phyloP scores from a whole-genome alignment of 2,888 invertebrate genomes.

The Oasisia sp. region DNA sequence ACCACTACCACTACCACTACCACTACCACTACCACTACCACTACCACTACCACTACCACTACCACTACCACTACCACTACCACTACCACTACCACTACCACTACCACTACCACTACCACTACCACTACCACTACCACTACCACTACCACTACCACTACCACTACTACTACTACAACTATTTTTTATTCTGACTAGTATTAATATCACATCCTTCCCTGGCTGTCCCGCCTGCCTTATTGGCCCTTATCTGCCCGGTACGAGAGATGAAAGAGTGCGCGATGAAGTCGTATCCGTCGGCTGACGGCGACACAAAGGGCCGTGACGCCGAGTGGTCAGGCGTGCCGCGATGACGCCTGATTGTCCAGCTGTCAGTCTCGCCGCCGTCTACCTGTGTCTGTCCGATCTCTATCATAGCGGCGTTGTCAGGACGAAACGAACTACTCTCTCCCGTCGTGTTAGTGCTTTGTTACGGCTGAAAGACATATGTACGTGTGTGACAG shows the following conservation, averaged over 20 bases:
- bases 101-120: neutral
- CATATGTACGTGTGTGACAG: neutral
- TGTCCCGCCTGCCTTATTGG: neutral
- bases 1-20: too few relatives aligned
- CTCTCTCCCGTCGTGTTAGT: neutral
- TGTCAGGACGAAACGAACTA: neutral
- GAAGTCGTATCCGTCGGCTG: neutral
- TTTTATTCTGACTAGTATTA: too few relatives aligned
- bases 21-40: too few relatives aligned
- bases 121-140: neutral
- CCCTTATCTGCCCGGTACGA: neutral
- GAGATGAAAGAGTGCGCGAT: neutral
- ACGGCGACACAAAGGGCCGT: neutral
- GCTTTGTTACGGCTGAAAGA: neutral
- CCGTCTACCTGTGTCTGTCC: neutral
- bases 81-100: too few relatives aligned
- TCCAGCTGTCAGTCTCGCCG: conserved; percentile 10
- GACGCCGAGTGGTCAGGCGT: neutral
- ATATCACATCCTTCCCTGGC: neutral
- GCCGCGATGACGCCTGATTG: neutral
- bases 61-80: too few relatives aligned
- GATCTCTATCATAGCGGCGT: neutral
- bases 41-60: too few relatives aligned
- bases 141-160: neutral
- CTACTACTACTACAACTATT: neutral